Evolutionary conservation across 2,113 vertebrate species (phyloP), one percentile per base, ranked within the genome.

Genomic region (Triplophysa rosa): DNA sequence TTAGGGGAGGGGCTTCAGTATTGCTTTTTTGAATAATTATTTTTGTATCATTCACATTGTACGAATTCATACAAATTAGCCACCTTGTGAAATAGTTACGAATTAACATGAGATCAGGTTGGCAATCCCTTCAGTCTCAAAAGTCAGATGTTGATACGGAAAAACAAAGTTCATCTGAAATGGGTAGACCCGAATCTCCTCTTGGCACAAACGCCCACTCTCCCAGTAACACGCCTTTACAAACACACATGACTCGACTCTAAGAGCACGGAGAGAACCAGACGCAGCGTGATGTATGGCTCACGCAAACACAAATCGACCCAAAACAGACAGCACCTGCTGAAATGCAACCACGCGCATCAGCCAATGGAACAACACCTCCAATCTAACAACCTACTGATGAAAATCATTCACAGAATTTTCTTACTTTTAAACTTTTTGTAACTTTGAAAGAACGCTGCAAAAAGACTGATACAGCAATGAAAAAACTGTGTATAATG

Each of bases 401-500:
- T 49, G 49, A 17, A 52, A 52, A 52, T 52, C 49, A 52, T 52
- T 52, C 21, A 67, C 7, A 7, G 7, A 2, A 6, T 3, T 69
- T 69, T 26, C 11, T 24, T 29, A 17, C 14, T 54, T 26, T 59
- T 42, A 59, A 72, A 72, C 58, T 63, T 29, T 17, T 42, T 61
- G 23, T 17, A 42, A 45, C 56, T 45, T 49, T 11, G 26, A 33
- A 8, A 49, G 37, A 47, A 62, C 59, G 37, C 33, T 13, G 54
- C 2, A 62, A 1, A 19, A 47, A 75, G 21, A 81, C n/a, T 1
- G 16, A 21, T 1, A 9, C 19, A 58, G 79, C 84, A 61, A 29
- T 19, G 70, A 42, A 23, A 40, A 59, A 89, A 87, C 80, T 89
- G 90, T 80, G 87, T 90, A 77, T 89, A 81, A 89, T 86, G 84